Conservation (phyloP, 1,140 invertebrate species). For the Nebria ingens region DNA sequence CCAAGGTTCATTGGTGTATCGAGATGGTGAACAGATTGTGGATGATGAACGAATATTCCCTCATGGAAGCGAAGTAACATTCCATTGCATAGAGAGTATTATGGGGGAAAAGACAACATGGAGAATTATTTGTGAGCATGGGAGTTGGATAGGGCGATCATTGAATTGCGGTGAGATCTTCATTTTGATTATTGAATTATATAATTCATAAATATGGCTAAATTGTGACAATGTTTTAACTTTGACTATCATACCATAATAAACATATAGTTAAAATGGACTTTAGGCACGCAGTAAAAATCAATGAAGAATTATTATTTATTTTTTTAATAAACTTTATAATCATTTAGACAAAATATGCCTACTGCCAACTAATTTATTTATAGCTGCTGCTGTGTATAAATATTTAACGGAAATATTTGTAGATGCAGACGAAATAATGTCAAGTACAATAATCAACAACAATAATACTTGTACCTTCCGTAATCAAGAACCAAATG, state of each 20-base stretch:
- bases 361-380: not conserved
- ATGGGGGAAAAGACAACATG: constrained; percentile 70
- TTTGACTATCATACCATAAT: too few species aligned
- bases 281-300: too few species aligned
- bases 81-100: constrained; percentile 66
- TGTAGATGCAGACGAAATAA: constrained; percentile 40
- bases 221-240: too few species aligned
- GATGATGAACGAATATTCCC: constrained; percentile 49
- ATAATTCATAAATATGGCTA: not conserved
- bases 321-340: too few species aligned
- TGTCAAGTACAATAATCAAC: constrained; percentile 28
- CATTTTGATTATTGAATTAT: too few species aligned
- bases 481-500: constrained; percentile 62
- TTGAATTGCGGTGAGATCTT: constrained; percentile 53
- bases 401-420: constrained; percentile 15
- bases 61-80: constrained; percentile 69
- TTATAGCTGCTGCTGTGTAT: too few species aligned
- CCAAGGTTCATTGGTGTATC: constrained; percentile 54
- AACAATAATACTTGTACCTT: constrained; percentile 66
- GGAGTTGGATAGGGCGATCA: constrained; percentile 67
- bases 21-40: constrained; percentile 41
- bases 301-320: constrained; percentile 9
- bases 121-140: constrained; percentile 73
- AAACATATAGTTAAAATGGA: not conserved
- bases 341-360: not conserved